Evolutionary conservation across 2,797 vertebrate genomes (phyloP).

Genomic region (Luscinia luscinia): DNA sequence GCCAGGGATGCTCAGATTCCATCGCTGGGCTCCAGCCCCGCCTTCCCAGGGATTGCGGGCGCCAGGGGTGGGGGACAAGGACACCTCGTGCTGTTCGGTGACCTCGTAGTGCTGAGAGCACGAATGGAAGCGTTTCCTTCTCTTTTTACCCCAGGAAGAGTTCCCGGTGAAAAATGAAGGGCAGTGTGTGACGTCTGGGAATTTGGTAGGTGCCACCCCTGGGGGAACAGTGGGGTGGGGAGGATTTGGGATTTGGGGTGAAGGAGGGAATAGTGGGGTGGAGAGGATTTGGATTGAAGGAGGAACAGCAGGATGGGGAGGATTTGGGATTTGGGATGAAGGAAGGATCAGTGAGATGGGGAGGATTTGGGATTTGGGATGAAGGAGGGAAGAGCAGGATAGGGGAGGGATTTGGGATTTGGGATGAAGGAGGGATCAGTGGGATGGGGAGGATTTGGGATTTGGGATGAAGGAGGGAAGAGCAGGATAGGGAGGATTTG

Average conservation of each 20-base stretch:
- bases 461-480: too few species aligned
- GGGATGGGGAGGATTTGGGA: too few species aligned
- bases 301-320: fast-evolving
- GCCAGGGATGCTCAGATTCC: not conserved
- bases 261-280: fast-evolving
- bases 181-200: conserved; percentile 11
- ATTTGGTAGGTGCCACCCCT: not conserved
- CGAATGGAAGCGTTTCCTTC: not conserved
- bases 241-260: too few species aligned
- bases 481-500: too few species aligned
- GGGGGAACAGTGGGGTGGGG: not conserved
- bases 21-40: not conserved
- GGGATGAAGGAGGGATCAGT: not conserved
- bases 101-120: not conserved
- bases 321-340: not conserved
- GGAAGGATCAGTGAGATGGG: fast-evolving
- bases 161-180: not conserved
- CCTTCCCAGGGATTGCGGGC: not conserved
- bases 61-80: not conserved
- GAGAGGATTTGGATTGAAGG: not conserved
- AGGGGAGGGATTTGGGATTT: not conserved
- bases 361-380: too few species aligned
- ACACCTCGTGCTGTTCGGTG: fast-evolving
- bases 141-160: not conserved
- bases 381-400: not conserved